Base-by-base conservation (phyloP, 2,113 vertebrate species). In the Morone saxatilis region DNA sequence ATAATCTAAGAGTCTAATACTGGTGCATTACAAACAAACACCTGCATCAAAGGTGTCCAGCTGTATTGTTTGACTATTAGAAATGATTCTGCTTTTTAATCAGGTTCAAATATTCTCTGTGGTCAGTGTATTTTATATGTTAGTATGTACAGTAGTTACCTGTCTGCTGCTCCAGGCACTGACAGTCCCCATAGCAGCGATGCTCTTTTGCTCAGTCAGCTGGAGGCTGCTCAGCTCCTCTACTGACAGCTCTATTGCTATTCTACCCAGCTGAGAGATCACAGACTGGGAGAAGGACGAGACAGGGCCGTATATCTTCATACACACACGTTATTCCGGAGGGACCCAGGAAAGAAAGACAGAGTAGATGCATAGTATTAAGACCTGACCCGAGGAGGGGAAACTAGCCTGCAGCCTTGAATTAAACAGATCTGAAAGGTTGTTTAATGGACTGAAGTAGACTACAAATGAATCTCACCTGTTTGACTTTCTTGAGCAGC, bases 191-290 rank as follows among this genome's bases (percentile, higher is more conserved):
- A 96, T 62, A 51, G 93, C 78, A 36, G 92, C 80, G 1, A 96
- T 86, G 62, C 89, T 88, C 17, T 90, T 88, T 5, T 86, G 83
- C 63, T 96, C 94, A 4, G 89, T 87, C 65, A 96, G 74, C 41
- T 48, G 78, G 19, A 96, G 91, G 16, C 57, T 78, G 12, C 62
- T 86, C 79, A 96, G 86, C 85, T 96, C 96, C 0, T 93, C 93
- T 31, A 74, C 14, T 0, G 94, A 87, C 54, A 96, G 74, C 61
- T 89, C 91, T 14, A 74, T 62, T 0, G 94, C 90, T 56, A 95
- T 68, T 17, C 40, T 79, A 6, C 96, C 95, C 53, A 97, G 91
- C 92, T 95, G 95, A 71, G 93, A 74, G 59, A 96, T 93, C 63
- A 95, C 14, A 4, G 90, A 88, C 31, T 92, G 89, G 66, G 94